Evolutionary conservation across 2,113 vertebrate genomes (phyloP), one percentile per base, ranked within the genome.

Genomic region (Heterochromis multidens): DNA sequence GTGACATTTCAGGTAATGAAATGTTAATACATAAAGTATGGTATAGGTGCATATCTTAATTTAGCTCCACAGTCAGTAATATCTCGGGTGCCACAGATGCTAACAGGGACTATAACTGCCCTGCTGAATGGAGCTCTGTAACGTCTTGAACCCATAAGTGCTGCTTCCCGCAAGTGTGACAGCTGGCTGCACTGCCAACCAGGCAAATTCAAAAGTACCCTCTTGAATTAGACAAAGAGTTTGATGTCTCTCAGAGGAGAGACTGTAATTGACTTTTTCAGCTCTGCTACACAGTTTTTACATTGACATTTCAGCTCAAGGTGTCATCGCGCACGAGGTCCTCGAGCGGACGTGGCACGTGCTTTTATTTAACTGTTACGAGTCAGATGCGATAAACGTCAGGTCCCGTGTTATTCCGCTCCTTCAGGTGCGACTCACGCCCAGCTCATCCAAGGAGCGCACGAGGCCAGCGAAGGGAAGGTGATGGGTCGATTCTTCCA

Each of bases 391-490:
- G 25, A 79, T 62, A 12, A 43, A 23, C 6, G 27, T 8, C 6
- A 1, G 6, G 1, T 43, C 3, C 8, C 43, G 3, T 35, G 4
- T 70, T 52, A 46, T 19, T 17, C 5, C 4, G 13, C 10, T 21
- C 5, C 4, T 25, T 21, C 35, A 96, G 96, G 96, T 60, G 96
- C 96, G 1, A 96, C 96, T 25, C 96, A 96, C 54, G 57, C 87
- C 35, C 96, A 96, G 94, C 94, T 97, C 65, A 94, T 96, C 78
- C 81, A 31, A 1, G 96, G 96, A 2, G 95, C 95, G 0, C 82
- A 93, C 74, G 80, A 91, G 88, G 95, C 95, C 74, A 96, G 95
- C 9, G 9, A 35, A 1, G 95, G 95, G 19, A 49, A 54, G 25
- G 95, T 96, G 5, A 17, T 25, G 0, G 96, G 96, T 0, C 91